These are phyloP conservation scores for Crypturellus undulatus DNA, from an alignment of 2,113 vertebrate genomes.

Conservation along the genomic window DNA sequence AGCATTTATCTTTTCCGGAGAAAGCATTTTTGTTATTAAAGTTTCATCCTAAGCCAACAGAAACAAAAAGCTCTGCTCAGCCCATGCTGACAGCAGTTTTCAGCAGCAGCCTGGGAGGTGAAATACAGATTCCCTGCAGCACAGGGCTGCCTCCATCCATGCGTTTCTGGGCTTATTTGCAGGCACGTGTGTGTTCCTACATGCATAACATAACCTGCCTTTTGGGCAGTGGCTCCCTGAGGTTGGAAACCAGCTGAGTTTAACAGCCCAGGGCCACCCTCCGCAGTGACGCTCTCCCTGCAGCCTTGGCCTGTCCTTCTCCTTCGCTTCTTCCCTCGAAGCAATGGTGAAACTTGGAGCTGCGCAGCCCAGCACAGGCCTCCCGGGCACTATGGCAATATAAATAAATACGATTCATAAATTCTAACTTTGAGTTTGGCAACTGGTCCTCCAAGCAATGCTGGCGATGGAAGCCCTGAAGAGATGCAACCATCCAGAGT, in stretches of 20 bases:
- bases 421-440: constrained; percentile 5
- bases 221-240: neutral
- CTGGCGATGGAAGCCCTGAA: constrained; percentile 37
- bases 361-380: neutral
- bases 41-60: neutral
- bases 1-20: constrained; percentile 8
- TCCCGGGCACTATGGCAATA: neutral
- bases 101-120: neutral
- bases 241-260: neutral
- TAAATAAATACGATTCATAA: constrained; percentile 28
- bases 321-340: neutral
- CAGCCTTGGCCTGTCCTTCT: neutral
- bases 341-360: neutral
- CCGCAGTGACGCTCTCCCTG: neutral
- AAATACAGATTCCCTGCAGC: neutral
- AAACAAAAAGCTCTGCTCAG: neutral
- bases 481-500: neutral
- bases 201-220: neutral
- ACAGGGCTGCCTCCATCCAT: neutral
- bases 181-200: too few species aligned
- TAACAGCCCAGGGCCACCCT: neutral
- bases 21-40: neutral
- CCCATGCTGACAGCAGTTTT: neutral
- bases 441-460: neutral
- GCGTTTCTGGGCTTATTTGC: neutral